A percentile compares a stretch with the other conserved stretches of the same genome.
phyloP scores from a whole-genome alignment of 2,113 vertebrate species.

The Dicrurus megarhynchus region DNA sequence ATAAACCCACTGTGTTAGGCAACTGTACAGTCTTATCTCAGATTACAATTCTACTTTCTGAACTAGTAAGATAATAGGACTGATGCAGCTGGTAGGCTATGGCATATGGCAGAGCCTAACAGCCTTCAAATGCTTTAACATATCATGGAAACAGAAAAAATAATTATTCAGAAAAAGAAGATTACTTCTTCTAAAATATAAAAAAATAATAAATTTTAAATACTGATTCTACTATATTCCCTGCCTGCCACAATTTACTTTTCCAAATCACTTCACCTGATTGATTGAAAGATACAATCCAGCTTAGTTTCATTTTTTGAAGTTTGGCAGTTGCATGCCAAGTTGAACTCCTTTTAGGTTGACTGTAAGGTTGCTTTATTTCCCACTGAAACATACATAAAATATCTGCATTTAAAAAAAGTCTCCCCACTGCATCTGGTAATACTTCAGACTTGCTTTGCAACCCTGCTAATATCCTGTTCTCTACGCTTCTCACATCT shows the following conservation, averaged over 20 bases:
- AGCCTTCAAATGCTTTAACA: background rate
- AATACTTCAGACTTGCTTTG: conserved; percentile 19
- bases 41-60: background rate
- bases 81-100: background rate
- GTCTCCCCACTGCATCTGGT: conserved; percentile 20
- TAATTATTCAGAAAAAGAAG: background rate
- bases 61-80: background rate
- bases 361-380: background rate
- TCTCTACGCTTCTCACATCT: conserved; percentile 12
- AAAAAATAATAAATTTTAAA: background rate
- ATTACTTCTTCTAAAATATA: background rate
- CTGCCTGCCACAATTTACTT: background rate
- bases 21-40: background rate
- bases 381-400: conserved; percentile 16
- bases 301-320: background rate
- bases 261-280: background rate
- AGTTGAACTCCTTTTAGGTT: background rate
- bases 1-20: background rate
- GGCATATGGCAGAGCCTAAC: background rate
- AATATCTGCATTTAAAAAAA: background rate
- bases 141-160: background rate
- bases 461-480: conserved; percentile 29
- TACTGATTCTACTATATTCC: background rate
- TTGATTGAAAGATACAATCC: background rate
- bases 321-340: background rate